Conservation (phyloP, 2,797 vertebrate genomes). For the Protosalanx chinensis region DNA sequence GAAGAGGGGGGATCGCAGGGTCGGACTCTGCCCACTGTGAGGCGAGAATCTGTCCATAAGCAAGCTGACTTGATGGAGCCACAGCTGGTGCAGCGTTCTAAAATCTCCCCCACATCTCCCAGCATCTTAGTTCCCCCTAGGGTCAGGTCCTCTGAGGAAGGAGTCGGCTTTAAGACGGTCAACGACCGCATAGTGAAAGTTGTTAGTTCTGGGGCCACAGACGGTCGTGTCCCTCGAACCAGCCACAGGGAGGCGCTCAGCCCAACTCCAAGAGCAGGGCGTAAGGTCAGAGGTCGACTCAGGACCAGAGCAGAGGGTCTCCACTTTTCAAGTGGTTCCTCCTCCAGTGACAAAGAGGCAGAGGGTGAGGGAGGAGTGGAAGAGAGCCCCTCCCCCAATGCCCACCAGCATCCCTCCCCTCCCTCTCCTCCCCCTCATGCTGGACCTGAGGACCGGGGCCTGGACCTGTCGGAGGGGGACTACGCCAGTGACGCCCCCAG, state of each 20-base stretch:
- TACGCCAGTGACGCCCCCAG: slow-evolving; percentile 64
- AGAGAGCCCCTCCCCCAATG: slow-evolving; percentile 42
- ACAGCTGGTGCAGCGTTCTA: slow-evolving; percentile 10
- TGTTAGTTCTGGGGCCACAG: slow-evolving; percentile 10
- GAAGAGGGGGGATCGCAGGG: slow-evolving; percentile 9
- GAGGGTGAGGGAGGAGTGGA: slow-evolving; percentile 10
- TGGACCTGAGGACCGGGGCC: slow-evolving; percentile 24
- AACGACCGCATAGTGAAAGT: slow-evolving; percentile 66
- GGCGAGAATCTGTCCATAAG: slow-evolving; percentile 7
- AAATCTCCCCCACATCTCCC: not conserved
- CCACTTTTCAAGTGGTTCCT: slow-evolving; percentile 41
- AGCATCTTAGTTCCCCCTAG: slow-evolving; percentile 15
- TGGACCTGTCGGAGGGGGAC: slow-evolving; percentile 58
- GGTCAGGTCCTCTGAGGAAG: slow-evolving; percentile 44
- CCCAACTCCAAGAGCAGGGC: slow-evolving; percentile 8
- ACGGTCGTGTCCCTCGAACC: not conserved
- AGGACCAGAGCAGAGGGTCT: not conserved
- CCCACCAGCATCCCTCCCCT: slow-evolving; percentile 35
- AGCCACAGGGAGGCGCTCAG: not conserved
- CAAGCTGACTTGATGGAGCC: slow-evolving; percentile 2
- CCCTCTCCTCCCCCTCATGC: slow-evolving; percentile 19
- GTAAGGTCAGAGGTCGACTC: slow-evolving; percentile 36
- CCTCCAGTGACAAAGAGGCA: not conserved
- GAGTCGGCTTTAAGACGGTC: slow-evolving; percentile 62
- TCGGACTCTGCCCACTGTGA: not conserved